phyloP scores from a whole-genome alignment of 2,888 invertebrate genomes.

The Hydrotaea cyrtoneurina region DNA sequence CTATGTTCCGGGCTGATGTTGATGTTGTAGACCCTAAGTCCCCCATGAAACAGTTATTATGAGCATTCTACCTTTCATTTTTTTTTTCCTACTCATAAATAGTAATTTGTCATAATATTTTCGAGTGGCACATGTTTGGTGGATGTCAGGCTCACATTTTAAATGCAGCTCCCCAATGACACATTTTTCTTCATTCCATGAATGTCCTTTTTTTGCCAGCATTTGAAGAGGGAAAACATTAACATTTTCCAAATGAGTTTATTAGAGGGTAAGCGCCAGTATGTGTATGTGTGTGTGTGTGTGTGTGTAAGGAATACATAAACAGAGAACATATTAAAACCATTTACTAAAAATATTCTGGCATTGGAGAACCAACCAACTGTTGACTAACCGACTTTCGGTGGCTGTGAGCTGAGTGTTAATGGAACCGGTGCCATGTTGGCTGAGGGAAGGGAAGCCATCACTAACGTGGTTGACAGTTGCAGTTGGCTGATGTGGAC shows the following conservation, averaged over 20 bases:
- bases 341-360: background rate
- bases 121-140: background rate
- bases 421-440: background rate
- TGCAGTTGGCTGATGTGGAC: no score
- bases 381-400: background rate
- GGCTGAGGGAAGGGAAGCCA: no score
- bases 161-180: slow-evolving; percentile 31
- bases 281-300: background rate
- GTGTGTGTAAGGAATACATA: background rate
- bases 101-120: no score
- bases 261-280: background rate
- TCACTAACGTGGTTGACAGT: no score
- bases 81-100: no score
- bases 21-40: no score
- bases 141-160: background rate
- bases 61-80: no score
- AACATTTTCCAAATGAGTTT: slow-evolving; percentile 17
- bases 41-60: no score
- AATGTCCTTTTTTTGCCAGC: slow-evolving; percentile 13
- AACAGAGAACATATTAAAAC: background rate
- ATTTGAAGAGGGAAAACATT: background rate
- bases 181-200: slow-evolving; percentile 3
- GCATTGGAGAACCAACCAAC: background rate
- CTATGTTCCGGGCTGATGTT: no score
- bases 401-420: background rate